These are phyloP conservation scores for Oxyscelio sp. DNA, from an alignment of 2,888 invertebrate species.

Conservation along the genomic window DNA sequence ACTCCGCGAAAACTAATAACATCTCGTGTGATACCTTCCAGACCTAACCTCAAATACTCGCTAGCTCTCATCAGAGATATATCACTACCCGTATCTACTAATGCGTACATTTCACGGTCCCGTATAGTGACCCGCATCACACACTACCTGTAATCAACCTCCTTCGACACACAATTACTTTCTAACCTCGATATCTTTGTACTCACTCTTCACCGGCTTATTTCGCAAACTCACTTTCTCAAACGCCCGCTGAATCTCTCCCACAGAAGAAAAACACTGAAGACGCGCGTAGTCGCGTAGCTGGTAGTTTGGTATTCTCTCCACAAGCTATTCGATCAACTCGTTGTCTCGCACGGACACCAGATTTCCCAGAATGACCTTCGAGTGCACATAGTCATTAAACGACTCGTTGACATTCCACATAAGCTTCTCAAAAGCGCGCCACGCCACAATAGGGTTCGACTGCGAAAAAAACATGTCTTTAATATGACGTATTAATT, in stretches of 20 bases:
- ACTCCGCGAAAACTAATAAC: conserved; percentile 46
- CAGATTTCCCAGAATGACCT: conserved; percentile 68
- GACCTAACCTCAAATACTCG: conserved; percentile 34
- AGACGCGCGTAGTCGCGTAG: conserved; percentile 73
- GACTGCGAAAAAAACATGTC: conserved; percentile 70
- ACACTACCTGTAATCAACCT: background rate
- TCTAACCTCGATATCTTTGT: no score
- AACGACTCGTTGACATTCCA: conserved; percentile 70
- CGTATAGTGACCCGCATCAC: conserved; percentile 14
- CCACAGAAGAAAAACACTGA: conserved; percentile 46
- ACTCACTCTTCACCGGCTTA: background rate
- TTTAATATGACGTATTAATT: conserved; percentile 45
- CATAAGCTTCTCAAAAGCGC: conserved; percentile 69
- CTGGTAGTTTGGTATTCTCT: conserved; percentile 69
- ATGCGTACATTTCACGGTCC: conserved; percentile 6
- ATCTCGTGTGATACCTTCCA: background rate
- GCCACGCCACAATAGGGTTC: conserved; percentile 50
- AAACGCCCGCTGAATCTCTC: conserved; percentile 67
- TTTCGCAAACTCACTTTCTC: conserved; percentile 51
- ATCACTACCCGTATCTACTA: conserved; percentile 58
- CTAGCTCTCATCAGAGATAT: conserved; percentile 36
- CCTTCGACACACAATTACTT: no score
- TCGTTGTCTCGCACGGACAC: conserved; percentile 70
- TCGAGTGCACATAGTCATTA: conserved; percentile 72
- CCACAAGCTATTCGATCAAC: conserved; percentile 73